Conservation (phyloP, 1,140 invertebrate species). For the Pachyrhynchus sulphureomaculatus region DNA sequence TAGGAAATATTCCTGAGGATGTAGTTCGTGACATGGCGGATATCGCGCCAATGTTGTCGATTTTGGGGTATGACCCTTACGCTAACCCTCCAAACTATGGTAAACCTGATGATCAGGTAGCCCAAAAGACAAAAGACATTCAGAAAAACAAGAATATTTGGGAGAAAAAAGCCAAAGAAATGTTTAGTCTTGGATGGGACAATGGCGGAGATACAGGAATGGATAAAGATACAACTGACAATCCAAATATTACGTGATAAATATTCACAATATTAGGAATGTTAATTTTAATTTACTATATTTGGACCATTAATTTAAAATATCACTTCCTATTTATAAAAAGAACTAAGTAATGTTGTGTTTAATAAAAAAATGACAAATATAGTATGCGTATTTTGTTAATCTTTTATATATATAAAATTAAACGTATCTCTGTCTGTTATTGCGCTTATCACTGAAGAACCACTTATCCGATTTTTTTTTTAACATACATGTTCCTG, state of each 20-base stretch:
- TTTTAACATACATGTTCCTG: no score
- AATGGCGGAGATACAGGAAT: slow-evolving; percentile 40
- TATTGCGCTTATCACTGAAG: no score
- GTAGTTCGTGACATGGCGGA: slow-evolving; percentile 87
- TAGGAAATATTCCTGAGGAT: slow-evolving; percentile 87
- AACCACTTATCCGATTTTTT: no score
- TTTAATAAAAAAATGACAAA: no score
- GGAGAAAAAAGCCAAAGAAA: slow-evolving; percentile 59
- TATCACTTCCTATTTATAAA: slow-evolving; percentile 27
- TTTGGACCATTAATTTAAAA: slow-evolving; percentile 2
- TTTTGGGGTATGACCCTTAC: slow-evolving; percentile 91
- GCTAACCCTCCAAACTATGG: slow-evolving; percentile 93
- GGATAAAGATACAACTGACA: slow-evolving; percentile 46
- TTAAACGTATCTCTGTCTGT: no score
- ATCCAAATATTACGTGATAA: slow-evolving; percentile 38
- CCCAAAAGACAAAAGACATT: slow-evolving; percentile 72
- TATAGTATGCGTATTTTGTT: no score
- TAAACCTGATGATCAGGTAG: slow-evolving; percentile 78
- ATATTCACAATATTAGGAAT: neutral
- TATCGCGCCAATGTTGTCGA: slow-evolving; percentile 89
- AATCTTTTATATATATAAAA: no score
- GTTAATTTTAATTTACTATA: slow-evolving; percentile 1
- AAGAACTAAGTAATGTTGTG: neutral
- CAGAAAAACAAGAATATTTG: slow-evolving; percentile 58
- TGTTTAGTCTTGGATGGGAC: slow-evolving; percentile 45